These are phyloP conservation scores for Berghia stephanieae DNA, from an alignment of 1,140 invertebrate genomes.

Conservation along the genomic window DNA sequence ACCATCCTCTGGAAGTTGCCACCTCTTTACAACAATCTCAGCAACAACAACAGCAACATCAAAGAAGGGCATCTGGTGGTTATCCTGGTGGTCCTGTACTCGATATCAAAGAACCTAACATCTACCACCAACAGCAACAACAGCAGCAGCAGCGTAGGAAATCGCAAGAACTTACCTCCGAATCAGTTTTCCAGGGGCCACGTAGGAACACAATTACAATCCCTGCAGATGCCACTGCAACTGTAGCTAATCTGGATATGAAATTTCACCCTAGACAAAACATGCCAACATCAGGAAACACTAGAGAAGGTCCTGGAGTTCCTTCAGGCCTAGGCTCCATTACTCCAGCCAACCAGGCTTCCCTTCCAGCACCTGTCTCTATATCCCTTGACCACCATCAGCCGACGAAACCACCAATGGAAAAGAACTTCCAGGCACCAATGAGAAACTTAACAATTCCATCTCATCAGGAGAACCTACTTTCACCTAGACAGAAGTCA, in stretches of 20 bases:
- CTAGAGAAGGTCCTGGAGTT: too few relatives aligned
- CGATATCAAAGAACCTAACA: too few relatives aligned
- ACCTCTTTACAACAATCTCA: too few relatives aligned
- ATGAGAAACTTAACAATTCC: constrained; percentile 22
- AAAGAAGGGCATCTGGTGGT: not conserved
- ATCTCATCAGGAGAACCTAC: constrained; percentile 19
- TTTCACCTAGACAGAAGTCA: constrained; percentile 9
- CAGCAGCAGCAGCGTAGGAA: not conserved
- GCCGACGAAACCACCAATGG: constrained; percentile 24
- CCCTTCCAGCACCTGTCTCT: constrained; percentile 21
- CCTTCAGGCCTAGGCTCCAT: too few relatives aligned
- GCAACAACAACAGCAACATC: constrained; percentile 11
- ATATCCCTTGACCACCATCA: constrained; percentile 33
- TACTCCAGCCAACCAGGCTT: too few relatives aligned
- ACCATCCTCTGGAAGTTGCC: too few relatives aligned
- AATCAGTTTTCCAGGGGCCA: not conserved
- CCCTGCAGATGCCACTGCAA: not conserved
- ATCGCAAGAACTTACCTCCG: constrained; percentile 21
- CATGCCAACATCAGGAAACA: too few relatives aligned
- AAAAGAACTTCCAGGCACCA: constrained; percentile 26
- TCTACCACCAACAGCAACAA: not conserved
- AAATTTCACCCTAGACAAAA: too few relatives aligned
- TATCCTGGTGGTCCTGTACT: not conserved
- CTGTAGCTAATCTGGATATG: constrained; percentile 17
- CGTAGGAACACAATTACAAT: constrained; percentile 26